Base-by-base conservation (phyloP, 2,113 vertebrate genomes). In the Burhinus oedicnemus region DNA sequence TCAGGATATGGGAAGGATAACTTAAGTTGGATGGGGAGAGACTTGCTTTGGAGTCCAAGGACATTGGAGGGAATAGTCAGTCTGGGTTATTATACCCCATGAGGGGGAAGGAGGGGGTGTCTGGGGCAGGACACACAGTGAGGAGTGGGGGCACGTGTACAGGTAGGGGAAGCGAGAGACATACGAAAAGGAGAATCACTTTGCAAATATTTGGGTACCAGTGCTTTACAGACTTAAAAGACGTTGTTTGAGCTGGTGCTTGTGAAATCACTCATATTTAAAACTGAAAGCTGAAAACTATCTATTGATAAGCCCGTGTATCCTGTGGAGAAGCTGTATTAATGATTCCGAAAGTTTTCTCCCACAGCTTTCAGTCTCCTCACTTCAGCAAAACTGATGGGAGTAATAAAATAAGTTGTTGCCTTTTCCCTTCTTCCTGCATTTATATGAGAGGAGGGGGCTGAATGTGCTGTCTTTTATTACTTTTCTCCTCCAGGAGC, bases 341-440 rank as follows among this genome's bases (percentile, higher is more conserved):
- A 75, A 62, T 66, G 40, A 69, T 44, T 61, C 11, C 0, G 2
- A 45, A 71, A 79, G 17, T 83, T 96, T 92, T 75, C 69, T 93
- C 36, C 52, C 40, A 36, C 30, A 79, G 57, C 36, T 75, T 84
- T 87, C 60, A 70, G 68, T 81, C 57, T 89, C 70, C 52, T 95
- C 74, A 81, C 57, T 94, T 87, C 77, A 95, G 89, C 89, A 92
- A 91, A 97, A 79, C 47, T 82, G 58, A 60, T 82, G 65, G 36
- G 40, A 83, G 17, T 89, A 89, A 95, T 96, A 82, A 89, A 90
- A 34, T 49, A 75, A 74, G n/a, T 58, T 92, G 74, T 66, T 91
- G 57, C 38, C 74, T 93, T 87, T 93, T 77, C 29, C 17, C 13
- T 51, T 82, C 83, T 83, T 65, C n/a, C 32, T 65, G 57, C 45